Evolutionary conservation across 92 coral and sea anemone genomes (phyloP).

Genomic region (Pocillopora grandis): DNA sequence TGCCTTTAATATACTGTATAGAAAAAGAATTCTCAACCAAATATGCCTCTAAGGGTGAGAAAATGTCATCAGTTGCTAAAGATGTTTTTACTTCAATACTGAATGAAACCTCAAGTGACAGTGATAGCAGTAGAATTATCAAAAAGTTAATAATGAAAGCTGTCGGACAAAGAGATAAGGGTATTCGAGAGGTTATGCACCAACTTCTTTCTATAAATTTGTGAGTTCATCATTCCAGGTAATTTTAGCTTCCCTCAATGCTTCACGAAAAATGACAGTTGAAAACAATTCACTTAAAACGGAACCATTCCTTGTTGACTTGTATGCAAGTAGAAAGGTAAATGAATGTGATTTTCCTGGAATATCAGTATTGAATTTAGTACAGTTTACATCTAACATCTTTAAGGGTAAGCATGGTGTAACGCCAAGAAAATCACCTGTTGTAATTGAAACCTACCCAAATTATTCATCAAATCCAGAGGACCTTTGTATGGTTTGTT

Average conservation of each 20-base stretch:
- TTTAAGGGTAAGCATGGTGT: slow-evolving; percentile 29
- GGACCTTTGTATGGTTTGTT: slow-evolving; percentile 47
- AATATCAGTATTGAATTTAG: slow-evolving; percentile 43
- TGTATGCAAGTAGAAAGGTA: slow-evolving; percentile 41
- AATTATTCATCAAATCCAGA: slow-evolving; percentile 45
- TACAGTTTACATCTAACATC: slow-evolving; percentile 49
- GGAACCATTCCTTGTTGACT: slow-evolving; percentile 53
- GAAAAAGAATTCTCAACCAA: slow-evolving; percentile 32
- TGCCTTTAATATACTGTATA: slow-evolving; percentile 54
- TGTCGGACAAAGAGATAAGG: slow-evolving; percentile 69
- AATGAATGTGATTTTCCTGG: slow-evolving; percentile 45
- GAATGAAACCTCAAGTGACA: not conserved
- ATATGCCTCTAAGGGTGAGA: slow-evolving; percentile 34
- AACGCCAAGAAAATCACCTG: slow-evolving; percentile 26
- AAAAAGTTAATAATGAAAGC: slow-evolving; percentile 57
- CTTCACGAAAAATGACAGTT: slow-evolving; percentile 45
- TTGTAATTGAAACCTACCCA: slow-evolving; percentile 46
- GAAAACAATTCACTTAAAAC: slow-evolving; percentile 29
- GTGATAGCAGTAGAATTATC: slow-evolving; percentile 15
- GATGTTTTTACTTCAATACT: slow-evolving; percentile 55
- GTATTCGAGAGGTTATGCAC: slow-evolving; percentile 59
- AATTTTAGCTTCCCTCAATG: slow-evolving; percentile 57
- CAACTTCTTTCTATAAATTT: slow-evolving; percentile 43
- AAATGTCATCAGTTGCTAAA: slow-evolving; percentile 56
- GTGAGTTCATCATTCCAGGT: slow-evolving; percentile 60